Base-by-base conservation (phyloP, 2,888 invertebrate genomes). In the Automeris io region DNA sequence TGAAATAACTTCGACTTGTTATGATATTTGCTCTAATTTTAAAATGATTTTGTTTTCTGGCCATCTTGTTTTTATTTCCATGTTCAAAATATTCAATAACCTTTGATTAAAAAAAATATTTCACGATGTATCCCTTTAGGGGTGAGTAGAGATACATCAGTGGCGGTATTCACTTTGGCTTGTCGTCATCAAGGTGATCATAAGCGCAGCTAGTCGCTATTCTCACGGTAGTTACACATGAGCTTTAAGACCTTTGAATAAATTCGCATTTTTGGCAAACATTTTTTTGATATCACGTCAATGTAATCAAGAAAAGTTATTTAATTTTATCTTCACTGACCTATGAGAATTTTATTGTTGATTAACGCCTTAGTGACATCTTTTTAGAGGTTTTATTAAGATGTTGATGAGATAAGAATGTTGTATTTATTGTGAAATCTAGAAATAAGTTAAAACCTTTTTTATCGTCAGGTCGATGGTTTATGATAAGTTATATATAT, bases 21-120 rank as follows among this genome's bases (percentile, higher is more conserved):
- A 66, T 67, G 59, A 61, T 60, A 49, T 47, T 47, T 69, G 70
- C 67, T 70, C 72, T 53, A 73, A 54, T 64, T 73, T 63, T 58
- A 49, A 35, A 53, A 46, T 51, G 42, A 50, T 57, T 42, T 53
- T 54, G 50, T 59, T 54, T 42, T 34, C 35, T 34, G 35, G 39
- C 39, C 47, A 31, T 44, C 47, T 45, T 33, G 44, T 39, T 18
- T 13, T 35, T 29, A 18, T 43, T 35, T 35, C 37, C n/a, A 33
- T 2, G 25, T 13, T 33, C 11, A 34, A 33, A 40, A 37, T 33
- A 12, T 33, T 25, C 36, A 6, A 22, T 21, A 11, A 29, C 29
- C 13, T n/a, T 29, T n/a, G 7, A 4, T 13, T 29, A 29, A 16
- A 29, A 29, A 29, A n/a, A n/a, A n/a, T n/a, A n/a, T n/a, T n/a